These are phyloP conservation scores for Parnassius glacialis DNA, from an alignment of 2,888 invertebrate species.

Conservation along the genomic window DNA sequence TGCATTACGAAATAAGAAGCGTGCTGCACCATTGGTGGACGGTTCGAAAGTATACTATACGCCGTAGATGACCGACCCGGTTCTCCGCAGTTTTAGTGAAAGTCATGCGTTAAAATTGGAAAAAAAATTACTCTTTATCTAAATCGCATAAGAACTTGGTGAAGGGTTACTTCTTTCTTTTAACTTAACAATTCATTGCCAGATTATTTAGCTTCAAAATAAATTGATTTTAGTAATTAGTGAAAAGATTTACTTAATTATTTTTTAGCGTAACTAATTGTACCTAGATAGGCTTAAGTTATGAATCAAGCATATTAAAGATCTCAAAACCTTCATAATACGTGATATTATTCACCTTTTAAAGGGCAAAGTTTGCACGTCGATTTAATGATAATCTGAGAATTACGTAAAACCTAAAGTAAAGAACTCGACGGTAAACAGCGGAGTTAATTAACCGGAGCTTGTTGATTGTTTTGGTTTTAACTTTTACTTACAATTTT, in stretches of 20 bases:
- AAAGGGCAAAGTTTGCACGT: no score
- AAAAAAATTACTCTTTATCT: constrained; percentile 25
- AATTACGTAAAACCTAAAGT: background rate
- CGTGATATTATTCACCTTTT: no score
- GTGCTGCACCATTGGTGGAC: constrained; percentile 42
- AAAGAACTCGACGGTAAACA: background rate
- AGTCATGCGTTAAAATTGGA: constrained; percentile 48
- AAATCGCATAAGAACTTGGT: background rate
- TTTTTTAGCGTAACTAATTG: no score
- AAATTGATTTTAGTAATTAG: no score
- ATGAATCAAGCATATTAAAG: no score
- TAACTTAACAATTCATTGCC: no score
- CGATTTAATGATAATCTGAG: no score
- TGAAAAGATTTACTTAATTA: no score
- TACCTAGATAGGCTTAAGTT: no score
- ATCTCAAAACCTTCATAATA: no score
- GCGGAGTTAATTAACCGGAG: background rate
- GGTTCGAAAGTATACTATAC: constrained; percentile 52
- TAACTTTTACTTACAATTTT: background rate
- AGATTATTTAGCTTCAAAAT: no score
- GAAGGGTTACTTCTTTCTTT: background rate
- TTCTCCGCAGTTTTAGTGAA: constrained; percentile 60
- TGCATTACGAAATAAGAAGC: constrained; percentile 28
- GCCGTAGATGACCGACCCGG: constrained; percentile 55
- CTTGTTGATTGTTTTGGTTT: background rate